Conservation (phyloP, 2,888 invertebrate genomes). For the Gastracanthus pulcherrimus region DNA sequence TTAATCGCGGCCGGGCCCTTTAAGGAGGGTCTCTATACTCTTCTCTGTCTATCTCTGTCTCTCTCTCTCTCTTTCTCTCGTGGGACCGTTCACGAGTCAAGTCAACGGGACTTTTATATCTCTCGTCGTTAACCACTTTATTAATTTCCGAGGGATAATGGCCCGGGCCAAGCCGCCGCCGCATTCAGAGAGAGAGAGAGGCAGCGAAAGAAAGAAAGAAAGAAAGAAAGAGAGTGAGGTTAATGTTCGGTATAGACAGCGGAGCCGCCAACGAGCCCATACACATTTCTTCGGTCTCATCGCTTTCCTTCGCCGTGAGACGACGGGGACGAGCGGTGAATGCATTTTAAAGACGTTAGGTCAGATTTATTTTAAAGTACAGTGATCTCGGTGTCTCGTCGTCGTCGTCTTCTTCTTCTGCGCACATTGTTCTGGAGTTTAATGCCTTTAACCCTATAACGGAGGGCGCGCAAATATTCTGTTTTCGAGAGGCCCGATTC, state of each 20-base stretch:
- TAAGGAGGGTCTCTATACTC: slow-evolving; percentile 9
- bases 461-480: not conserved
- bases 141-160: slow-evolving; percentile 72
- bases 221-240: not conserved
- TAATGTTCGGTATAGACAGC: not conserved
- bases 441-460: not conserved
- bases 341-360: slow-evolving; percentile 49
- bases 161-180: slow-evolving; percentile 45
- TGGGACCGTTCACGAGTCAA: slow-evolving; percentile 44
- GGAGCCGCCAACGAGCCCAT: too few relatives aligned
- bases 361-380: slow-evolving; percentile 1
- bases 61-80: slow-evolving; percentile 26
- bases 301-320: not conserved
- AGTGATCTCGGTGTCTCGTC: not conserved
- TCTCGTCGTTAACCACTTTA: slow-evolving; percentile 69
- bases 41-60: too few relatives aligned
- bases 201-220: too few relatives aligned
- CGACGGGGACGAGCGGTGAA: not conserved
- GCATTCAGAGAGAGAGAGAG: not conserved
- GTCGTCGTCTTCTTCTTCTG: not conserved
- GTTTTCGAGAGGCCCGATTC: too few relatives aligned
- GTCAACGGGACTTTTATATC: slow-evolving; percentile 64
- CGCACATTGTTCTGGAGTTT: not conserved
- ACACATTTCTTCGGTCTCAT: too few relatives aligned
- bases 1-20: slow-evolving; percentile 29